Conservation (phyloP, 2,113 vertebrate species). For the Myrmophylax atrothorax region DNA sequence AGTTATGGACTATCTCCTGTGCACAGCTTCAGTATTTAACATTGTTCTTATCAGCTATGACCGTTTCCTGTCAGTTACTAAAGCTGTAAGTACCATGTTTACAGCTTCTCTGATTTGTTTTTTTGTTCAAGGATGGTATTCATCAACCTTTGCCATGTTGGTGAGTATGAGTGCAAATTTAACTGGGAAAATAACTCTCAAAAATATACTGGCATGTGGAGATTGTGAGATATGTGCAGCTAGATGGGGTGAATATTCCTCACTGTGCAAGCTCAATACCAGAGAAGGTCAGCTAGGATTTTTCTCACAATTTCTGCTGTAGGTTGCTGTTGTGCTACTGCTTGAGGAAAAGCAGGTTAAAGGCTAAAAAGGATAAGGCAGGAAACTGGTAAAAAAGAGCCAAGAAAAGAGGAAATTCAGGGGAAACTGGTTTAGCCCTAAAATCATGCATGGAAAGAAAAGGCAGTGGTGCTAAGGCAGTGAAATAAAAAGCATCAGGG, state of each 20-base stretch:
- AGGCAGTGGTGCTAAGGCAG: background rate
- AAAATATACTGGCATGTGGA: background rate
- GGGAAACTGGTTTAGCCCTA: background rate
- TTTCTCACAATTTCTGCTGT: background rate
- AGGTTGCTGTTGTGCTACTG: background rate
- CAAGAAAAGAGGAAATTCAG: background rate
- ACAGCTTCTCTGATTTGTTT: background rate
- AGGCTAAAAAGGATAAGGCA: background rate
- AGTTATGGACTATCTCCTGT: slow-evolving; percentile 84
- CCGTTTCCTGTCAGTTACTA: slow-evolving; percentile 86
- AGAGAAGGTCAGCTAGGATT: background rate
- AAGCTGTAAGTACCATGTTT: slow-evolving; percentile 82
- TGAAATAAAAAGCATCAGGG: background rate
- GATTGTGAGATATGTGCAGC: background rate
- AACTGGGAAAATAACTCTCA: background rate
- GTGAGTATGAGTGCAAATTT: background rate
- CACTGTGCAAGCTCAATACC: background rate
- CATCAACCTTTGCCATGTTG: background rate
- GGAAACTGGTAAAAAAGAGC: background rate
- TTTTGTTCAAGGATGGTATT: background rate
- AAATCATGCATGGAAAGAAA: background rate
- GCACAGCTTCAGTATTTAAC: slow-evolving; percentile 87
- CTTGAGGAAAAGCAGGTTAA: background rate
- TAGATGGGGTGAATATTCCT: background rate
- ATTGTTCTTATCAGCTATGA: slow-evolving; percentile 92